Evolutionary conservation across 2,113 vertebrate genomes (phyloP).

Genomic region (Saiga tatarica): DNA sequence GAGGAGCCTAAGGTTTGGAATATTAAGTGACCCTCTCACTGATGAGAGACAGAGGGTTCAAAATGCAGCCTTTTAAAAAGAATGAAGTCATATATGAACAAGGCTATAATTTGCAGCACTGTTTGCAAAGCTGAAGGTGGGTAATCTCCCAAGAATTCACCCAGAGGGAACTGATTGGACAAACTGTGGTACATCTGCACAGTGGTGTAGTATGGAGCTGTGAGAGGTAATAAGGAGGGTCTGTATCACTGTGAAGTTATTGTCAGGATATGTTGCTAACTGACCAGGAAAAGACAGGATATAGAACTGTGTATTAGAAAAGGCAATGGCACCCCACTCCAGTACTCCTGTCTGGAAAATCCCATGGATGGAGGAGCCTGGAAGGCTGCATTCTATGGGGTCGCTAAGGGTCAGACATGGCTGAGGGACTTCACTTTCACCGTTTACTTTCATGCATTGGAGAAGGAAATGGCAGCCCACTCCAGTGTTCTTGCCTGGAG

Average conservation of each 20-base stretch:
- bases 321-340: too few species aligned
- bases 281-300: background rate
- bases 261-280: background rate
- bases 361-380: too few species aligned
- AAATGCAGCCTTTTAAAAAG: background rate
- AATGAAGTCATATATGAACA: background rate
- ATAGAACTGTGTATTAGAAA: rapidly evolving
- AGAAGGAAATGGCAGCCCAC: too few species aligned
- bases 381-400: too few species aligned
- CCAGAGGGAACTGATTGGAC: background rate
- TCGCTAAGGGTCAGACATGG: rapidly evolving
- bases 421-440: too few species aligned
- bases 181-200: rapidly evolving
- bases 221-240: background rate
- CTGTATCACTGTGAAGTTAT: background rate
- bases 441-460: too few species aligned
- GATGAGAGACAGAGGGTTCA: background rate
- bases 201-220: rapidly evolving
- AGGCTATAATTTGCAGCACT: background rate
- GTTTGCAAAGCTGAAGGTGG: background rate
- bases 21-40: background rate
- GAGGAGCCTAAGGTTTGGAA: background rate
- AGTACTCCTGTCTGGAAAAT: too few species aligned
- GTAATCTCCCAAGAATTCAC: background rate
- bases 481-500: too few species aligned